A percentile compares a stretch with the other conserved stretches of the same genome.
These are phyloP conservation scores for Pangasius macronema DNA, from an alignment of 2,797 vertebrate species.

Conservation along the genomic window DNA sequence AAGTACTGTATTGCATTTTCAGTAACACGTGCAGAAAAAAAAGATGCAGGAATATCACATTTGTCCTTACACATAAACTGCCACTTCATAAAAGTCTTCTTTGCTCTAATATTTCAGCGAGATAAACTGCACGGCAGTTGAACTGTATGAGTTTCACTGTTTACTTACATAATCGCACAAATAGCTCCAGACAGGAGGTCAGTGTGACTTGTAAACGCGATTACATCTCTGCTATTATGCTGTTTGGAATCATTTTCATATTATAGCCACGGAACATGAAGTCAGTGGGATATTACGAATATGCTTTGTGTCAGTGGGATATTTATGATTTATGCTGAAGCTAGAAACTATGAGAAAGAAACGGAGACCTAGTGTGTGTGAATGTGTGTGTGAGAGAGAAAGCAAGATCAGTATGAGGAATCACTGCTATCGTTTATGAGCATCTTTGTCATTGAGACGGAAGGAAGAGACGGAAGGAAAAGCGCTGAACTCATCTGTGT, in stretches of 20 bases:
- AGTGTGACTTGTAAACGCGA: not conserved
- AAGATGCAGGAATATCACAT: not conserved
- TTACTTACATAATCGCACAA: constrained; percentile 34
- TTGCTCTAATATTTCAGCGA: not conserved
- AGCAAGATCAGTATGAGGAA: not conserved
- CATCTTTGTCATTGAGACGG: not conserved
- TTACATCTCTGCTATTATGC: constrained; percentile 22
- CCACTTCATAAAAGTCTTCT: not conserved
- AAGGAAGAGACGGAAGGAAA: not conserved
- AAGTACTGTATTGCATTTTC: not conserved
- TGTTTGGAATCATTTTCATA: constrained; percentile 17
- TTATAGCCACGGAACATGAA: constrained; percentile 17
- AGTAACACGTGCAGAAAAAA: not conserved
- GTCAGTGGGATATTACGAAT: constrained; percentile 3
- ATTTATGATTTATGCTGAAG: constrained; percentile 14
- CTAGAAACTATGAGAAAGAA: not conserved
- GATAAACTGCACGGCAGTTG: constrained; percentile 14
- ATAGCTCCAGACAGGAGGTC: constrained; percentile 29
- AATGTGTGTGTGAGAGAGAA: not conserved
- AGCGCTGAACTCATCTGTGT: constrained; percentile 17
- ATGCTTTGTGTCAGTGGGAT: constrained; percentile 7
- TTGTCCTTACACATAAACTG: not conserved
- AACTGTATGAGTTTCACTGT: constrained; percentile 7
- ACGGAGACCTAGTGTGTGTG: not conserved
- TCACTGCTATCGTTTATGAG: not conserved